These are phyloP conservation scores for Caenorhabditis tropicalis DNA, from an alignment of 1,140 invertebrate species.

Conservation along the genomic window DNA sequence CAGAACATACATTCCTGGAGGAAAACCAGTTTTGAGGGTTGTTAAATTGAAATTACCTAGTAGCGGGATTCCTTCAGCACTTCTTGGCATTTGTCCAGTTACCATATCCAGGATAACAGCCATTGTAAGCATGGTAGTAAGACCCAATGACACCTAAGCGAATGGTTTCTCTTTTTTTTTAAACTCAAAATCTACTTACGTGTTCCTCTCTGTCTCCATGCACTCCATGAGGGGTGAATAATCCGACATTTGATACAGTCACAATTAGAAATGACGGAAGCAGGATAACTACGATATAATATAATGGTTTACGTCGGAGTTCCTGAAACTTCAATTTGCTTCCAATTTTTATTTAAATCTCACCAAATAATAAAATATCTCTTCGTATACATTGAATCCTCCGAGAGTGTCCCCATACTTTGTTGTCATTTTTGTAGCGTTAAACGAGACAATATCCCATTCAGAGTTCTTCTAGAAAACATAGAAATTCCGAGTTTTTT, in stretches of 20 bases:
- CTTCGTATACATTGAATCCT: conserved; percentile 51
- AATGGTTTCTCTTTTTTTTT: neutral
- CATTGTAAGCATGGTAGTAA: conserved; percentile 55
- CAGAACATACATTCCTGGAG: conserved; percentile 50
- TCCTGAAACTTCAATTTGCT: neutral
- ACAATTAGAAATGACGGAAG: conserved; percentile 52
- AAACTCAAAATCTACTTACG: neutral
- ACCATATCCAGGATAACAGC: conserved; percentile 57
- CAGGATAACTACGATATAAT: conserved; percentile 55
- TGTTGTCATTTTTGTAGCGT: conserved; percentile 45
- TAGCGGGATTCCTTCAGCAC: conserved; percentile 48
- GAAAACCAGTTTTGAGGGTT: neutral
- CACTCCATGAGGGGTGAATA: conserved; percentile 54
- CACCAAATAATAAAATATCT: conserved; percentile 52
- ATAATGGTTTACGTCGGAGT: conserved; percentile 49
- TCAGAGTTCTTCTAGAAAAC: conserved; percentile 51
- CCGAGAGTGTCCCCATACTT: conserved; percentile 48
- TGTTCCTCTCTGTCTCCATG: conserved; percentile 49
- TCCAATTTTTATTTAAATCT: neutral
- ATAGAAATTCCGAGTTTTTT: neutral
- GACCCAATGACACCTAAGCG: conserved; percentile 49
- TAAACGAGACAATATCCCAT: conserved; percentile 52
- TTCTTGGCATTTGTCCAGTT: conserved; percentile 50
- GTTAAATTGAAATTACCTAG: neutral
- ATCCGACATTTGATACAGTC: conserved; percentile 50